Evolutionary conservation across 1,140 invertebrate species (phyloP).

Genomic region (Apocrypta bakeri): DNA sequence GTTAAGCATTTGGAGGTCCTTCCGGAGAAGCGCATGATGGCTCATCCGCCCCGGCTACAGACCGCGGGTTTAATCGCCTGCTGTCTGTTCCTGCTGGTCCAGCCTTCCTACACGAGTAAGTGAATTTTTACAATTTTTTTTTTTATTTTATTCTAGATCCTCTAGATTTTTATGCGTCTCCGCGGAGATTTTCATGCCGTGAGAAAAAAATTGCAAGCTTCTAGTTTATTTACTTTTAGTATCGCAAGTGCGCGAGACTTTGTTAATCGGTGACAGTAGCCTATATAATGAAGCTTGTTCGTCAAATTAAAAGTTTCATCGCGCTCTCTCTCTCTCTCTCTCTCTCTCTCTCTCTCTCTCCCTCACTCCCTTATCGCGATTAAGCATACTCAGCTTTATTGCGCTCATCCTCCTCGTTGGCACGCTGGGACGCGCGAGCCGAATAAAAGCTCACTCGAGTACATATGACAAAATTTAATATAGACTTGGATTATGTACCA

Average conservation of each 20-base stretch:
- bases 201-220: too few relatives aligned
- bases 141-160: not conserved
- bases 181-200: constrained; percentile 25
- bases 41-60: constrained; percentile 65
- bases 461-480: not conserved
- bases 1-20: constrained; percentile 54
- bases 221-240: too few relatives aligned
- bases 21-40: constrained; percentile 61
- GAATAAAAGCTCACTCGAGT: not conserved
- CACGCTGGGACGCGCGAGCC: not conserved
- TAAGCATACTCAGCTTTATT: constrained; percentile 28
- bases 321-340: not conserved
- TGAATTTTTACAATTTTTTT: not conserved
- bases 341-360: too few relatives aligned
- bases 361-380: too few relatives aligned
- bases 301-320: not conserved
- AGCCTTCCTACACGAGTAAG: constrained; percentile 39
- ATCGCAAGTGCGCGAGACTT: too few relatives aligned
- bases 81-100: constrained; percentile 59
- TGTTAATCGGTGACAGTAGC: too few relatives aligned
- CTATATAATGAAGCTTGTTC: too few relatives aligned
- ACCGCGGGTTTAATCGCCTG: constrained; percentile 63
- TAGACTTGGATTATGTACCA: too few relatives aligned
- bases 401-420: constrained; percentile 9
- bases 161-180: too few relatives aligned